Evolutionary conservation across 2,113 vertebrate species (phyloP).

Genomic region (Bubalus kerabau): DNA sequence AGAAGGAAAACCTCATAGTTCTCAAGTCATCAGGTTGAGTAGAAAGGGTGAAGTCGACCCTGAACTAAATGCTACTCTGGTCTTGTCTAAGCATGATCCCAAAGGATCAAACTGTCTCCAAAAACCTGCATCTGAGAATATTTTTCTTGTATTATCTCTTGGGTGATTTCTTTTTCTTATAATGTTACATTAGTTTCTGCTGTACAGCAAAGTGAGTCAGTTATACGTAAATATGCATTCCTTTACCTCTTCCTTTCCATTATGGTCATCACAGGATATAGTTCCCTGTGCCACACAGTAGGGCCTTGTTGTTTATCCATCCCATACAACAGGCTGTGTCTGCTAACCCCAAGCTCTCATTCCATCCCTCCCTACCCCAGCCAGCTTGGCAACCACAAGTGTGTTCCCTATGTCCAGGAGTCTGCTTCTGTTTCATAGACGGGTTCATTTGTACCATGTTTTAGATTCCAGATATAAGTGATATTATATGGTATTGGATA

Average conservation of each 20-base stretch:
- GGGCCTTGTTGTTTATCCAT: neutral
- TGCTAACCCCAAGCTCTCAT: neutral
- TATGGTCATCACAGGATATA: neutral
- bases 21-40: neutral
- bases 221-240: rapidly evolving
- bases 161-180: neutral
- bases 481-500: neutral
- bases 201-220: neutral
- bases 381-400: neutral
- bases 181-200: neutral
- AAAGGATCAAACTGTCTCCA: neutral
- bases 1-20: neutral
- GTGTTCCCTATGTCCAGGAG: neutral
- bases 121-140: neutral
- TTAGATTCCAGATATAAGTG: neutral
- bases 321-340: neutral
- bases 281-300: rapidly evolving
- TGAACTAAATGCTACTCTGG: neutral
- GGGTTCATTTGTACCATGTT: neutral
- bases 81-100: neutral
- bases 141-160: neutral
- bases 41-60: neutral
- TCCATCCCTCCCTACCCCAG: neutral
- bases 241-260: neutral
- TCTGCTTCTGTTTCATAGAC: neutral